A percentile compares a stretch with the other conserved stretches of the same genome.
These are phyloP conservation scores for Octonoba sinensis DNA, from an alignment of 2,888 invertebrate species.

Conservation along the genomic window DNA sequence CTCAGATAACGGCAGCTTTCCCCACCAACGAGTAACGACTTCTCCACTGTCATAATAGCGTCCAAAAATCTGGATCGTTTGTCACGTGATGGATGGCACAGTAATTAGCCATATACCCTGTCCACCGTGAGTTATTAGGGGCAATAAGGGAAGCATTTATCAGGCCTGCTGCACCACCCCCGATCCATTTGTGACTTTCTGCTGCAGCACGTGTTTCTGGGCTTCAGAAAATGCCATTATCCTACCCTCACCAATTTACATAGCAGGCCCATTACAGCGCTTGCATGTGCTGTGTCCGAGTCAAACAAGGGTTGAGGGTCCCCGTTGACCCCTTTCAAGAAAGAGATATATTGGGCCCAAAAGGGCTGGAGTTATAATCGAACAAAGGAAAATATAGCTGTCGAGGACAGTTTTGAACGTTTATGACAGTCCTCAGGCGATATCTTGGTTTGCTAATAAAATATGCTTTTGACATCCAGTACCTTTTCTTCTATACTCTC, in stretches of 20 bases:
- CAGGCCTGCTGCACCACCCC: constrained; percentile 18
- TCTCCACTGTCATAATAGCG: constrained; percentile 3
- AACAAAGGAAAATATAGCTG: no score
- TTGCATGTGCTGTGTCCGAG: constrained; percentile 9
- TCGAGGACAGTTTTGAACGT: no score
- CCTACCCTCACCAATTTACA: constrained; percentile 7
- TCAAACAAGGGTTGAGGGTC: not conserved
- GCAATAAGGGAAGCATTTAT: constrained; percentile 55
- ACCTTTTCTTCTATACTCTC: no score
- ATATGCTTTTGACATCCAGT: no score
- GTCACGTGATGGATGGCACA: constrained; percentile 38
- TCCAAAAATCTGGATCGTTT: constrained; percentile 36
- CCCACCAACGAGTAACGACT: not conserved
- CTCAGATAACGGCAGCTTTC: not conserved
- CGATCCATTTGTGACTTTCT: constrained; percentile 26
- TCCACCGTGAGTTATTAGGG: constrained; percentile 57
- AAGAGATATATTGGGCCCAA: no score
- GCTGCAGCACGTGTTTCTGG: constrained; percentile 23
- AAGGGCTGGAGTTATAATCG: no score
- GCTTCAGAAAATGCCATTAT: not conserved
- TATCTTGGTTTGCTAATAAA: no score
- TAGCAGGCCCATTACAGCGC: not conserved
- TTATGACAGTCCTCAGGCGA: no score
- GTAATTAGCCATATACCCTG: constrained; percentile 48
- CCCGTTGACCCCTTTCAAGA: no score